phyloP scores from a whole-genome alignment of 2,888 invertebrate genomes.

The Cheilosia scutellata region DNA sequence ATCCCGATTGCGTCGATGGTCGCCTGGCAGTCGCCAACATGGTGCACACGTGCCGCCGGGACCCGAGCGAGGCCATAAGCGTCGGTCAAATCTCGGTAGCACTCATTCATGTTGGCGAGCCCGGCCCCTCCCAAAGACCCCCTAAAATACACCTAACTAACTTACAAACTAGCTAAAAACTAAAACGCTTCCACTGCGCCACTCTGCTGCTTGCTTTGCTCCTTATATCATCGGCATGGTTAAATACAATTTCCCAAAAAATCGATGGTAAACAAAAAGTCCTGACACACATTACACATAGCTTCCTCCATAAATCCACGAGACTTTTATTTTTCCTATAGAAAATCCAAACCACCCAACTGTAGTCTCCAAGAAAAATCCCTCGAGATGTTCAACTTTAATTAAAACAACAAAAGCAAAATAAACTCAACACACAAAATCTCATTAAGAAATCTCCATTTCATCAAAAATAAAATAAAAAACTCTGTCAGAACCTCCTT shows the following conservation, averaged over 20 bases:
- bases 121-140: too few species aligned
- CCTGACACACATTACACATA: neutral
- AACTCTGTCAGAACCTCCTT: slow-evolving; percentile 13
- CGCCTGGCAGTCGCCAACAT: too few species aligned
- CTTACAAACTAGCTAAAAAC: too few species aligned
- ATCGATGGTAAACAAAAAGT: neutral
- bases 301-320: neutral
- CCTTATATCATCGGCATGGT: neutral
- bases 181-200: slow-evolving; percentile 90
- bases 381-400: slow-evolving; percentile 31
- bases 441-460: slow-evolving; percentile 24
- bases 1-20: too few species aligned
- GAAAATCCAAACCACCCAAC: neutral
- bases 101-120: too few species aligned
- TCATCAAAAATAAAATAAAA: neutral
- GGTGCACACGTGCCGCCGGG: too few species aligned
- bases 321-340: neutral
- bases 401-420: slow-evolving; percentile 32
- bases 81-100: too few species aligned
- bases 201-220: slow-evolving; percentile 85
- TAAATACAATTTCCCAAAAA: neutral
- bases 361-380: neutral
- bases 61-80: too few species aligned
- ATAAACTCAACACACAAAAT: slow-evolving; percentile 25
- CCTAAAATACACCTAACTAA: too few species aligned